These are phyloP conservation scores for Sphyrna mokarran DNA, from an alignment of 2,113 vertebrate species.

Conservation along the genomic window DNA sequence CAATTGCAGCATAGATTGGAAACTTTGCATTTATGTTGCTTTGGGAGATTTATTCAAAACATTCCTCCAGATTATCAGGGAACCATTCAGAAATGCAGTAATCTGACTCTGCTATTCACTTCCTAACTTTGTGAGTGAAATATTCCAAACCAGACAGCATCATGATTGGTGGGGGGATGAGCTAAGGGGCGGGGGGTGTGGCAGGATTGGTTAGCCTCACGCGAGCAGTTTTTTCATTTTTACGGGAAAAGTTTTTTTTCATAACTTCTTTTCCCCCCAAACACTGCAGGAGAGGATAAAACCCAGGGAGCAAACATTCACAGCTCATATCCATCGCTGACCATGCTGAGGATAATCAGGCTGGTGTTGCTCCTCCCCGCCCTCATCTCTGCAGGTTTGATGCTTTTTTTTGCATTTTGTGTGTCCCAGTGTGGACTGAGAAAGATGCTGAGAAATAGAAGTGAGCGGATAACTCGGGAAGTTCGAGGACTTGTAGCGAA, in stretches of 20 bases:
- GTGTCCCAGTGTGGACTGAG: background rate
- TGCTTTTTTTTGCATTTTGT: background rate
- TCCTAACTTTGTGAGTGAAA: background rate
- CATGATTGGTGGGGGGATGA: background rate
- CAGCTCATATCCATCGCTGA: background rate
- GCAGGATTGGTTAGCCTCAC: background rate
- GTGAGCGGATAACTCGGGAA: background rate
- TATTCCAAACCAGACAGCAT: background rate
- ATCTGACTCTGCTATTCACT: background rate
- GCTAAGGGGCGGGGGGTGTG: background rate
- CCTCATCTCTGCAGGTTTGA: background rate
- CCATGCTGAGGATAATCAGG: background rate
- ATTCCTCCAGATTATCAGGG: background rate
- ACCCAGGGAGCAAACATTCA: background rate
- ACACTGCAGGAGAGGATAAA: conserved; percentile 11
- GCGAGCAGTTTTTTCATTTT: conserved; percentile 10
- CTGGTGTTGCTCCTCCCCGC: background rate
- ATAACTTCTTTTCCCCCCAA: background rate
- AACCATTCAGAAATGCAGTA: background rate
- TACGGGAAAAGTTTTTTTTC: background rate
- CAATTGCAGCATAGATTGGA: background rate
- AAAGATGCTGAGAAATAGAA: background rate
- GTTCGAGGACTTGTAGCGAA: background rate
- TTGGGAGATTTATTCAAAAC: background rate
- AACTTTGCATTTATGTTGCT: background rate